Evolutionary conservation across 2,888 invertebrate species (phyloP), one percentile per base, ranked within the genome.

Genomic region (Tholera decimalis): DNA sequence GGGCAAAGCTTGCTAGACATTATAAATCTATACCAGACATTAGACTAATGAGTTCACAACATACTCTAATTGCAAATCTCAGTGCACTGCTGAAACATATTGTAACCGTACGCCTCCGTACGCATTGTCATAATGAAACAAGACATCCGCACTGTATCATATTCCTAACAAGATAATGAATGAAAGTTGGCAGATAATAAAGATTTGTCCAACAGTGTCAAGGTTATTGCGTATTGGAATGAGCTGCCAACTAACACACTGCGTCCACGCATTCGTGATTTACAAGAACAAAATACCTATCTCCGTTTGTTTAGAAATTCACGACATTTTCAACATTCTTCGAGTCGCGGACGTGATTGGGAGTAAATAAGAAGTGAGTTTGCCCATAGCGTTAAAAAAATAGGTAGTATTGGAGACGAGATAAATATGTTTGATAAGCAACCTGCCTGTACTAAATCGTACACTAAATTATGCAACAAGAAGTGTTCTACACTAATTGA

Each of bases 121-220:
- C 22, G 22, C 0, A 30, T 28, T 24, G 20, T 28, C 39, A 47
- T 33, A 57, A 53, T 56, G 33, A 61, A 39, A 65, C 59, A 30
- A 58, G 51, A 63, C 58, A 59, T 57, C 69, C 47, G 54, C 44
- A 63, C 69, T 54, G 55, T 79, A 77, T 81, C 55, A 77, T 74
- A 69, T 77, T 81, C 50, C 49, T 67, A 71, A 72, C 76, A 74
- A 80, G 84, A 86, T 83, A 82, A 82, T 92, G 89, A 91, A 92
- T 90, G 91, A 88, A 90, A 88, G 89, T 91, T 91, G 91, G 91
- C 92, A 90, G 88, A 91, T 90, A 90, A 85, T 80, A 75, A 67
- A 69, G 74, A 82, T 79, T 70, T 79, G 82, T 84, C 82, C 86
- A 88, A 88, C 88, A 91, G 88, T 90, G 92, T 92, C 92, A 92